Percentiles rank a stretch among this genome's conserved stretches.
Evolutionary conservation across 2,113 vertebrate species (phyloP).

Genomic region (crab-eating macaque (Macaca fascicularis)): DNA sequence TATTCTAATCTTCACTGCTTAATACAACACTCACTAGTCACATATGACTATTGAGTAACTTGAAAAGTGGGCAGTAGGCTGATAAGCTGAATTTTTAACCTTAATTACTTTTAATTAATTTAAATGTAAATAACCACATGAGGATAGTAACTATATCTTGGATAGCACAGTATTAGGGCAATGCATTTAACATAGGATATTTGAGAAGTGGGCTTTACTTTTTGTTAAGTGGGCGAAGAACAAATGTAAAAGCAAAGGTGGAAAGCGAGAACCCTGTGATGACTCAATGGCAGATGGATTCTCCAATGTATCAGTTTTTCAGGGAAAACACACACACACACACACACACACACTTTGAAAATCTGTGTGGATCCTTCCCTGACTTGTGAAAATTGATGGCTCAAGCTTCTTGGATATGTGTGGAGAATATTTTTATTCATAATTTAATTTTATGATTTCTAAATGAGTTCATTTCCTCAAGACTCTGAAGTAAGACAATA

Average conservation of each 20-base stretch:
- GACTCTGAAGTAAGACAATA: not conserved
- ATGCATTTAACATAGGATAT: not conserved
- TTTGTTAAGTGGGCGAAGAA: not conserved
- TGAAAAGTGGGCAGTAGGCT: not conserved
- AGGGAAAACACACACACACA: not conserved
- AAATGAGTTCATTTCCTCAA: not conserved
- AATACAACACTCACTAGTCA: not conserved
- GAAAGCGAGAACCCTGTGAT: not conserved
- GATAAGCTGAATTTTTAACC: not conserved
- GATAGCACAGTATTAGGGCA: not conserved
- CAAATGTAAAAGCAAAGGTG: not conserved
- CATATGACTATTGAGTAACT: not conserved
- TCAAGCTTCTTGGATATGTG: not conserved
- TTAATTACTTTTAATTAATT: slow-evolving; percentile 25
- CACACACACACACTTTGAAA: not conserved
- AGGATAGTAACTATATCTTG: not conserved
- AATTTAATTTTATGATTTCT: not conserved
- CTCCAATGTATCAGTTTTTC: not conserved
- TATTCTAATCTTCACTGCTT: not conserved
- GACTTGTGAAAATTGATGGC: not conserved
- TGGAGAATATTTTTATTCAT: not conserved
- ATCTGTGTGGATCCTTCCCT: no score
- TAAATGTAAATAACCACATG: not conserved
- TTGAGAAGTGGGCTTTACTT: not conserved
- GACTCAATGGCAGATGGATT: not conserved